Evolutionary conservation across 2,888 invertebrate genomes (phyloP).

Genomic region (Pterobdella sp.): DNA sequence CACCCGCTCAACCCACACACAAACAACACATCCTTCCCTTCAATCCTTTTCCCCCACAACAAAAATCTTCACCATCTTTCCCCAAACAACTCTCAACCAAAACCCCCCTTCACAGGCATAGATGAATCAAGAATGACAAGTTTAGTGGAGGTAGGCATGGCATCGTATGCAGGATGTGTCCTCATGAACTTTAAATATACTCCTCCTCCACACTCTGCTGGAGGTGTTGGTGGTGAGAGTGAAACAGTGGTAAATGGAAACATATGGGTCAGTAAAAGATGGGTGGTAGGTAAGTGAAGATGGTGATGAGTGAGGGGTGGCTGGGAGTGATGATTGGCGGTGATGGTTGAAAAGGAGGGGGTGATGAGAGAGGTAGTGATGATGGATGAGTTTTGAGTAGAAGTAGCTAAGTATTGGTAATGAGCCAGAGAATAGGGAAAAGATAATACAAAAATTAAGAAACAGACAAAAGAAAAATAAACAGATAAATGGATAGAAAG

Average conservation of each 20-base stretch:
- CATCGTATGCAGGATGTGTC: slow-evolving; percentile 31
- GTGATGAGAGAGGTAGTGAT: neutral
- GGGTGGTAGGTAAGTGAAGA: neutral
- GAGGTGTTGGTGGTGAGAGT: neutral
- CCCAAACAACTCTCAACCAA: neutral
- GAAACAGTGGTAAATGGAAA: no score
- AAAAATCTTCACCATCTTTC: neutral
- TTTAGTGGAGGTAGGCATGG: slow-evolving; percentile 34
- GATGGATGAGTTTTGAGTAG: neutral
- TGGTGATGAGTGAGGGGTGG: neutral
- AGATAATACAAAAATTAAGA: no score
- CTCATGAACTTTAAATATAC: slow-evolving; percentile 29
- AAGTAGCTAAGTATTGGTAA: no score
- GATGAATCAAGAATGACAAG: slow-evolving; percentile 30
- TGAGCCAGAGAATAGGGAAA: no score
- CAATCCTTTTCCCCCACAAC: neutral
- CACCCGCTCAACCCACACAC: neutral
- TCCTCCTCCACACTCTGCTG: slow-evolving; percentile 3
- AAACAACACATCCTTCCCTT: neutral
- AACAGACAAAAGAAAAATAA: no score
- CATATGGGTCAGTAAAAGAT: neutral
- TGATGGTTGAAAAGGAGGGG: neutral
- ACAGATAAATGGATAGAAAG: no score
- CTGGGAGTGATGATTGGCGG: neutral
- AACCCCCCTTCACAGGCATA: slow-evolving; percentile 24